Conservation (phyloP, 2,888 invertebrate genomes). For the Oligia fasciuncula region DNA sequence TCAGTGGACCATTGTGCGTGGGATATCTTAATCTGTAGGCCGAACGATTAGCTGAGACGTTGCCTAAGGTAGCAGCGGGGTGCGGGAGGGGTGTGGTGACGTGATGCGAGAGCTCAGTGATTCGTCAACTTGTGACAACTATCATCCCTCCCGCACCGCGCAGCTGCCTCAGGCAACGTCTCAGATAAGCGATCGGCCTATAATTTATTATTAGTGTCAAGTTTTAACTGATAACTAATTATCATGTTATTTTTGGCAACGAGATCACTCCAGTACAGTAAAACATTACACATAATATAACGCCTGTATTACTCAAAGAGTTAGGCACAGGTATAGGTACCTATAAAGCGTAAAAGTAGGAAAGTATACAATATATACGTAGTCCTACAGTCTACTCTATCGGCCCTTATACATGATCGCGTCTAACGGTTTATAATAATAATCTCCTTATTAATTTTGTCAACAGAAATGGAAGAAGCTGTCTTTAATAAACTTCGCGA, state of each 20-base stretch:
- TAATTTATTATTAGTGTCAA: not conserved
- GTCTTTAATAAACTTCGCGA: conserved; percentile 93
- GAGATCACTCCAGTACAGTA: not conserved
- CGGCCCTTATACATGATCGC: not conserved
- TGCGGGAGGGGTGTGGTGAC: too few species aligned
- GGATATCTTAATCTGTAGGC: too few species aligned
- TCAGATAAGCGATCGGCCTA: too few species aligned
- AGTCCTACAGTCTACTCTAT: too few species aligned
- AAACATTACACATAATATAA: not conserved
- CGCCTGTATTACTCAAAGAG: not conserved
- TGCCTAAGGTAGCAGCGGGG: too few species aligned
- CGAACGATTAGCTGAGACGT: too few species aligned
- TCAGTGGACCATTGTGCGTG: too few species aligned
- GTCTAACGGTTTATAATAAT: not conserved
- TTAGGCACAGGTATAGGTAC: not conserved
- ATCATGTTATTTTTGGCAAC: not conserved
- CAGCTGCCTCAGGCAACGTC: too few species aligned
- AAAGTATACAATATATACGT: not conserved
- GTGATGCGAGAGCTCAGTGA: too few species aligned
- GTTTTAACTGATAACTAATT: conserved; percentile 1
- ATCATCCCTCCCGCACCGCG: too few species aligned
- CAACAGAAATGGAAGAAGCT: conserved; percentile 93
- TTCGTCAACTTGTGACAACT: too few species aligned
- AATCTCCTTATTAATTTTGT: conserved; percentile 30
- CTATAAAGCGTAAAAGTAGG: not conserved